Base-by-base conservation (phyloP, 2,797 vertebrate species). In the Pseudomugil tenellus region DNA sequence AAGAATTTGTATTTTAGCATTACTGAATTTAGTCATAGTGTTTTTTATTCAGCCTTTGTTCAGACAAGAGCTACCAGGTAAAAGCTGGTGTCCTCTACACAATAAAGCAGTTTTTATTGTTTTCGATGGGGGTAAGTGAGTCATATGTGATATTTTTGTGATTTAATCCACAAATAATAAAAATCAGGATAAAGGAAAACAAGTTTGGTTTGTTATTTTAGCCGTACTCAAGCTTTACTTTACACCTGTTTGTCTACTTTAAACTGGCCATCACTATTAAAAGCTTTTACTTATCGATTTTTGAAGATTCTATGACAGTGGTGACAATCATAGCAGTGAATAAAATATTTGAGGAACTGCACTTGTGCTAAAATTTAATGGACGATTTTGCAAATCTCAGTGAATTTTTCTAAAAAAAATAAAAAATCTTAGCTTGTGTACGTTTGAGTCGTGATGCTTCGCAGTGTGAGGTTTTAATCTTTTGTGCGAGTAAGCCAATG, bases 1-100 rank as follows among this genome's bases (percentile, higher is more conserved):
- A 43, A 63, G 25, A 83, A 62, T 49, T 56, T 76, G 5, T 23
- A n/a, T 75, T 53, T 74, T 61, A 60, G 16, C 7, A 32, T 59
- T 35, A 52, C 58, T 57, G 32, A 69, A 72, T 63, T 72, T 49
- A 32, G 26, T 41, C 39, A 48, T 43, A 46, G 28, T 32, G 8
- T 13, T 71, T 68, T 54, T 58, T 21, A 28, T 74, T 56, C 32
- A 16, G 16, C 6, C 16, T 12, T 19, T 65, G 7, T 61, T 52
- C 14, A 54, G 56, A 23, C 14, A 25, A 48, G 23, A 68, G 32
- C 57, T 0, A 0, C 4, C 46, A 59, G 63, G 52, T 72, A 46
- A 70, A 78, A 67, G 62, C 10, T 11, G 25, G 17, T 4, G 39
- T 23, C 3, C 31, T 4, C 39, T 19, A 43, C 39, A 43, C 3